These are phyloP conservation scores for Parapristionchus giblindavisi DNA, from an alignment of 2,888 invertebrate species.

Conservation along the genomic window DNA sequence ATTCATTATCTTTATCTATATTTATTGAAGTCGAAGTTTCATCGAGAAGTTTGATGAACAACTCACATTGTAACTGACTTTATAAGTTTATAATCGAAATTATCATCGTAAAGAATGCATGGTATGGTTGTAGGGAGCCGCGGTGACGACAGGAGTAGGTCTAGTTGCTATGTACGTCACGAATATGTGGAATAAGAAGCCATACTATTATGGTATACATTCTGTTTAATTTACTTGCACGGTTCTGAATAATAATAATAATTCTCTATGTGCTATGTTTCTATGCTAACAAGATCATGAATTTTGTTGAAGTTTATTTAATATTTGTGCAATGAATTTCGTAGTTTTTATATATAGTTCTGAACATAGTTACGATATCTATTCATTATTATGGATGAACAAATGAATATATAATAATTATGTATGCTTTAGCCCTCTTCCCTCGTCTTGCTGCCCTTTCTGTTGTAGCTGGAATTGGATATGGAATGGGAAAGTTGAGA, in stretches of 20 bases:
- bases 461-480: constrained; percentile 55
- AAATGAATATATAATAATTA: background rate
- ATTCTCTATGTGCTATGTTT: too few species aligned
- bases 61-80: background rate
- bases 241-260: background rate
- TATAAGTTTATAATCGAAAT: background rate
- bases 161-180: constrained; percentile 47
- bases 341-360: too few species aligned
- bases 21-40: background rate
- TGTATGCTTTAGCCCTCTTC: constrained; percentile 47
- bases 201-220: constrained; percentile 63
- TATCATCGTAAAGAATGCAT: background rate
- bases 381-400: background rate
- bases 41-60: background rate
- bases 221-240: background rate
- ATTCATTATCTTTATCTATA: background rate
- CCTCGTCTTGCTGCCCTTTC: constrained; percentile 51
- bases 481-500: constrained; percentile 57
- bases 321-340: too few species aligned
- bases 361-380: too few species aligned
- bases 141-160: constrained; percentile 51
- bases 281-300: too few species aligned
- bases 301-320: too few species aligned
- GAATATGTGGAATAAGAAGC: constrained; percentile 64
- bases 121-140: constrained; percentile 46